A percentile compares a stretch with the other conserved stretches of the same genome.
Conservation (phyloP, 2,888 invertebrate genomes). For the Leucania comma region DNA sequence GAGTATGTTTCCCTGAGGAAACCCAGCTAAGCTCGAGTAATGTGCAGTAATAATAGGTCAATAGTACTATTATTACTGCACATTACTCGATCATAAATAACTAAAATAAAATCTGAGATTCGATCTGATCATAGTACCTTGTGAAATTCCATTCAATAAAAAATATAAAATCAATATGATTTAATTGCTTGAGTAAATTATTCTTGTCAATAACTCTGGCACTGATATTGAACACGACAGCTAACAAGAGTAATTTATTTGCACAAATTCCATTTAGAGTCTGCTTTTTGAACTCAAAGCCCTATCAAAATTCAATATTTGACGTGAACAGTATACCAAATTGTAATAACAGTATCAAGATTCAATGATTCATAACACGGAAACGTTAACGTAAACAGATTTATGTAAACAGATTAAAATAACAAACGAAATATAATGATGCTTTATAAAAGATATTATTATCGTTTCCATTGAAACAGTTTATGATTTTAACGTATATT, state of each 20-base stretch:
- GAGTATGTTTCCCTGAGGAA: background rate
- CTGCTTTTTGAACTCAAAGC: constrained; percentile 20
- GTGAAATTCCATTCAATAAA: background rate
- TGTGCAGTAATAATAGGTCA: too few relatives aligned
- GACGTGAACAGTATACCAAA: background rate
- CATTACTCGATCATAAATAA: too few relatives aligned
- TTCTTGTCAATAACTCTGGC: too few relatives aligned
- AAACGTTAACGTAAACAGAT: constrained; percentile 41
- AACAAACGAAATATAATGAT: constrained; percentile 36
- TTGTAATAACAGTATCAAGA: constrained; percentile 12
- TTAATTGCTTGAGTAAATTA: background rate
- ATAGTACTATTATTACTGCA: too few relatives aligned
- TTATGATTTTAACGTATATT: constrained; percentile 58
- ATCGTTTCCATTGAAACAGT: constrained; percentile 52
- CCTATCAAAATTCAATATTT: constrained; percentile 3
- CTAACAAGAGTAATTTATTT: background rate
- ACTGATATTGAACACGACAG: background rate
- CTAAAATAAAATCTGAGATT: background rate
- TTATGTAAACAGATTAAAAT: constrained; percentile 37
- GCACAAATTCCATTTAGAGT: background rate
- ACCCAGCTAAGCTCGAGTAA: accelerated
- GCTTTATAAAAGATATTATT: constrained; percentile 35
- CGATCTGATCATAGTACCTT: constrained; percentile 4
- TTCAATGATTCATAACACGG: constrained; percentile 28
- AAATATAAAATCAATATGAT: background rate